Percentiles rank a stretch among this genome's conserved stretches.
phyloP scores from a whole-genome alignment of 2,888 invertebrate genomes.

The Cynaeus angustus region DNA sequence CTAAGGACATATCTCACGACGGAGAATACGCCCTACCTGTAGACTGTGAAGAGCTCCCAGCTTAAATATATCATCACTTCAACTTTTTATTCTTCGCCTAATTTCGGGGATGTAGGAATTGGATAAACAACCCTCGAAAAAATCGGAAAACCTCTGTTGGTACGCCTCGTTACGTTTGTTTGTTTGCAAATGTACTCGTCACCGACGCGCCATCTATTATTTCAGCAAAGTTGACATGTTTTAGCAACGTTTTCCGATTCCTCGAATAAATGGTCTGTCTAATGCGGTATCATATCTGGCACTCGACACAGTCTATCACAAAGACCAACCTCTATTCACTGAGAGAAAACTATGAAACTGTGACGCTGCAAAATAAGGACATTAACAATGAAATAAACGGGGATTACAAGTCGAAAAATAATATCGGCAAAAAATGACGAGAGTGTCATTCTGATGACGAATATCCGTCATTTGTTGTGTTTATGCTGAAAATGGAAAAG shows the following conservation, averaged over 20 bases:
- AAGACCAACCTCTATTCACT: constrained; percentile 47
- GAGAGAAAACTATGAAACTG: constrained; percentile 27
- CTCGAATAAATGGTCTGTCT: constrained; percentile 52
- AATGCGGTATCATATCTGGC: constrained; percentile 51
- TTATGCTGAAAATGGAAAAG: constrained; percentile 17
- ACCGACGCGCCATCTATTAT: constrained; percentile 49
- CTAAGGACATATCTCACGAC: constrained; percentile 50
- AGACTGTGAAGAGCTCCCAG: constrained; percentile 38
- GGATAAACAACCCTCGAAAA: constrained; percentile 9
- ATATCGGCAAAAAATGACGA: constrained; percentile 17
- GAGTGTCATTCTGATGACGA: constrained; percentile 21
- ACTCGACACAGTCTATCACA: constrained; percentile 50
- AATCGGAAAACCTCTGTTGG: constrained; percentile 4
- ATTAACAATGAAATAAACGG: constrained; percentile 9
- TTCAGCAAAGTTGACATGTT: constrained; percentile 50
- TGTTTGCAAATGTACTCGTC: constrained; percentile 44
- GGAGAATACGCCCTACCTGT: constrained; percentile 46
- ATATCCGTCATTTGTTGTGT: constrained; percentile 15
- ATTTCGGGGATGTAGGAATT: constrained; percentile 27
- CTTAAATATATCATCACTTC: constrained; percentile 46
- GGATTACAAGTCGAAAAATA: constrained; percentile 22
- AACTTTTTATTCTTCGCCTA: constrained; percentile 40
- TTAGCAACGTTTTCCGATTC: constrained; percentile 52
- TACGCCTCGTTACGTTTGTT: constrained; percentile 40
- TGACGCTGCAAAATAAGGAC: constrained; percentile 29